These are phyloP conservation scores for Margaritifera margaritifera DNA, from an alignment of 2,888 invertebrate species.

Conservation along the genomic window DNA sequence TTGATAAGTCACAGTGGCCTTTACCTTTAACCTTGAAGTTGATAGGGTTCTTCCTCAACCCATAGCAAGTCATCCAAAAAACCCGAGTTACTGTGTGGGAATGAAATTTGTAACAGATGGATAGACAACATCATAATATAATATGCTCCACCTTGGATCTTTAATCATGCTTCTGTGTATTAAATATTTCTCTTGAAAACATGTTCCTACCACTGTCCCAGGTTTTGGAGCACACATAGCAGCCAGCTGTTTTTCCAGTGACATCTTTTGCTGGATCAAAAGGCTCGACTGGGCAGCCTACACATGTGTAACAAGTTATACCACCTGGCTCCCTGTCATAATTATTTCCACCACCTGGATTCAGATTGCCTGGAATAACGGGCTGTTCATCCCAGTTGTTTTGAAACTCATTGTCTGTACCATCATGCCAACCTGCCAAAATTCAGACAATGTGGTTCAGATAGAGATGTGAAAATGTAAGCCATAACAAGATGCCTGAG, in stretches of 20 bases:
- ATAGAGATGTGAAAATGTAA: too few relatives aligned
- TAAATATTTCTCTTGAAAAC: background rate
- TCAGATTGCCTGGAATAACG: conserved; percentile 32
- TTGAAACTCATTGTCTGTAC: conserved; percentile 37
- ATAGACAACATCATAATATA: too few relatives aligned
- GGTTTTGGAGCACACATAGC: conserved; percentile 34
- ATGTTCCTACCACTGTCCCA: conserved; percentile 33
- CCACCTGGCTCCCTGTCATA: conserved; percentile 35
- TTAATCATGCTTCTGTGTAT: too few relatives aligned
- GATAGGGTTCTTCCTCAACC: too few relatives aligned
- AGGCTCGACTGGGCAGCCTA: conserved; percentile 35
- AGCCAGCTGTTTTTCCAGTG: conserved; percentile 26
- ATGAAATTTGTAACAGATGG: too few relatives aligned
- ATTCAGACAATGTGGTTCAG: too few relatives aligned
- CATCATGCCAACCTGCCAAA: conserved; percentile 32
- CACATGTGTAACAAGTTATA: conserved; percentile 32
- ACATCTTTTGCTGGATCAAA: conserved; percentile 36
- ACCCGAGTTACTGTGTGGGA: too few relatives aligned
- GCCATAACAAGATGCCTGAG: too few relatives aligned
- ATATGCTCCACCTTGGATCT: too few relatives aligned
- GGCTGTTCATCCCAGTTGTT: conserved; percentile 39
- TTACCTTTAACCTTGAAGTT: too few relatives aligned
- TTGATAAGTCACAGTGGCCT: too few relatives aligned
- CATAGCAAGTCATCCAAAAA: too few relatives aligned
- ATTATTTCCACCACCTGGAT: conserved; percentile 22